phyloP scores from a whole-genome alignment of 1,140 invertebrate species.

The Macrotrachela quadricornifera region DNA sequence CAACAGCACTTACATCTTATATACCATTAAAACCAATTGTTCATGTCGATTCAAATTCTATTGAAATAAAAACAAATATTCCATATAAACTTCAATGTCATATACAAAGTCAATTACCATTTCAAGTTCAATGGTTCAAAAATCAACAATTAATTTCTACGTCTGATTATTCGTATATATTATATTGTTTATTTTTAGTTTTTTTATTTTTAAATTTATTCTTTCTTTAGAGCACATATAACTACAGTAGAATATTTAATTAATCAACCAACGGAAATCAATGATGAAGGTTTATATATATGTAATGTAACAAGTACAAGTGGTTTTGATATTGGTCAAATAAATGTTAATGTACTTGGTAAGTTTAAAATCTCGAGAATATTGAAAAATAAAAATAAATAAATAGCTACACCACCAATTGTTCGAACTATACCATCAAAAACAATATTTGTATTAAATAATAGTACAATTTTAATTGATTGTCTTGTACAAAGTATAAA shows the following conservation, averaged over 20 bases:
- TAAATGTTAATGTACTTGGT: conserved; percentile 32
- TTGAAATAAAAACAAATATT: conserved; percentile 15
- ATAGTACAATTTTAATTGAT: too few relatives aligned
- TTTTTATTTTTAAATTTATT: too few relatives aligned
- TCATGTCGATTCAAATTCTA: conserved; percentile 19
- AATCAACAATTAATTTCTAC: too few relatives aligned
- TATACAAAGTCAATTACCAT: conserved; percentile 36
- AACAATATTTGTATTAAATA: too few relatives aligned
- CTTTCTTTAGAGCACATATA: too few relatives aligned
- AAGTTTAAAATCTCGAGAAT: background rate
- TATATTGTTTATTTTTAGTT: too few relatives aligned
- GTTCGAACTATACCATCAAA: background rate
- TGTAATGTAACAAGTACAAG: conserved; percentile 30
- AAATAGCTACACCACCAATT: too few relatives aligned
- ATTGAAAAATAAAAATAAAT: too few relatives aligned
- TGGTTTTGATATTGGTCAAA: conserved; percentile 21
- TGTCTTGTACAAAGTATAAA: too few relatives aligned
- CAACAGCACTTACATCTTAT: conserved; percentile 20
- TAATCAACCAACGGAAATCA: conserved; percentile 15
- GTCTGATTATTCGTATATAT: too few relatives aligned
- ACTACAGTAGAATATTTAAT: conserved; percentile 13
- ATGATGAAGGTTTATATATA: conserved; percentile 28
- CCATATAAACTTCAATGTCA: conserved; percentile 30
- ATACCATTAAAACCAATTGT: conserved; percentile 17
- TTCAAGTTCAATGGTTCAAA: conserved; percentile 34